These are phyloP conservation scores for Neotoxoptera formosana DNA, from an alignment of 1,140 invertebrate genomes.

Conservation along the genomic window DNA sequence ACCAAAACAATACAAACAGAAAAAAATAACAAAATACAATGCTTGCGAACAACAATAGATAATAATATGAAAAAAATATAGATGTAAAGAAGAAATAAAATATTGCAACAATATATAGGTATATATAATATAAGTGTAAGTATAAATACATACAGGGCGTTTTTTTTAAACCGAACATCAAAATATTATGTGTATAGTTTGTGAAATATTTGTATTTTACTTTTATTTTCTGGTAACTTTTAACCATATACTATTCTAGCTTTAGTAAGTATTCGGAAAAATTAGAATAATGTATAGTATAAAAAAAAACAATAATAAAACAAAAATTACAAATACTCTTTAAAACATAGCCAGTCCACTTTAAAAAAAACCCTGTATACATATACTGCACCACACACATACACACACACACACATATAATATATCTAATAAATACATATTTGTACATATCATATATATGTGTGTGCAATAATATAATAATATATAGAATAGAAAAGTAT, in stretches of 20 bases:
- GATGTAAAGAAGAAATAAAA: conserved; percentile 59
- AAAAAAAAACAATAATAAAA: conserved; percentile 13
- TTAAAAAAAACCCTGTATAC: neutral
- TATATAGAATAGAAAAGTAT: conserved; percentile 41
- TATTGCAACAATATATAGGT: conserved; percentile 51
- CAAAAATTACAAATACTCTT: neutral
- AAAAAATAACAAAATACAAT: conserved; percentile 58
- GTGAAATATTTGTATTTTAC: neutral
- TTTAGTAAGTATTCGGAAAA: neutral
- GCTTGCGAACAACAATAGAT: conserved; percentile 56
- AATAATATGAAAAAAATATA: conserved; percentile 59
- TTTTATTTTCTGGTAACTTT: neutral
- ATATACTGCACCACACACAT: neutral
- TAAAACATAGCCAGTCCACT: neutral
- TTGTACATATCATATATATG: neutral
- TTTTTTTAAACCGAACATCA: neutral
- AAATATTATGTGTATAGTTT: neutral
- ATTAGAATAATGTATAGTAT: neutral
- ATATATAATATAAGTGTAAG: conserved; percentile 39
- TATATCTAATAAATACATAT: conserved; percentile 5
- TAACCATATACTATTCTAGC: neutral
- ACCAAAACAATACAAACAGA: conserved; percentile 58
- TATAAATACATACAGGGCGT: neutral
- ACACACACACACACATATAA: neutral
- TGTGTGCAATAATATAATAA: conserved; percentile 29